Evolutionary conservation across 2,113 vertebrate genomes (phyloP).

Genomic region (Neogale vison): DNA sequence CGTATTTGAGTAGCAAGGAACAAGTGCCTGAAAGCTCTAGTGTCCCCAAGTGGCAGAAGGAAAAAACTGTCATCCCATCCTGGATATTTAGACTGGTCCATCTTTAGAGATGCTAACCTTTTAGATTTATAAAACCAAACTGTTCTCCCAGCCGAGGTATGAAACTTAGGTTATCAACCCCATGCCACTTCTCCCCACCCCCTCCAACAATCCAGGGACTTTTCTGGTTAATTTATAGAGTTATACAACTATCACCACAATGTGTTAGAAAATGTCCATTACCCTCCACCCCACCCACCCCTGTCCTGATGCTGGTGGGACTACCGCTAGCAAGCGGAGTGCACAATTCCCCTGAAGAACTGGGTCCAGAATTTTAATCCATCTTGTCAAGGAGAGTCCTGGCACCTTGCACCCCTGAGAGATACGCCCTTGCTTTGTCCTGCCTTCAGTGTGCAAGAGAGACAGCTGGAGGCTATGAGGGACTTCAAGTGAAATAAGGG

Average conservation of each 20-base stretch:
- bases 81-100: too few species aligned
- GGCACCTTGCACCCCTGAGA: neutral
- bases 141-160: neutral
- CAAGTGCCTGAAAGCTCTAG: neutral
- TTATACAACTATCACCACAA: neutral
- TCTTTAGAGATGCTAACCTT: neutral
- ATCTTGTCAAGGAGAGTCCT: neutral
- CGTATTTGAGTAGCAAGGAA: neutral
- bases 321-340: neutral
- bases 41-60: neutral
- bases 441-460: neutral
- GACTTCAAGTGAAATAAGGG: neutral
- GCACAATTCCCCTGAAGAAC: accelerated
- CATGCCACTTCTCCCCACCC: neutral
- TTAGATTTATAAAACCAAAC: neutral
- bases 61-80: neutral
- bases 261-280: neutral
- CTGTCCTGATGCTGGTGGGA: neutral
- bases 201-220: neutral
- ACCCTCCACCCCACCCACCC: neutral
- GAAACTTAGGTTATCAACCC: neutral
- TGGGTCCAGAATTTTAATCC: neutral
- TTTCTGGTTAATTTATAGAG: neutral
- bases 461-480: neutral
- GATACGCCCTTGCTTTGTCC: neutral